A percentile compares a stretch with the other conserved stretches of the same genome.
phyloP scores from a whole-genome alignment of 2,888 invertebrate species.

The Helleia helle region DNA sequence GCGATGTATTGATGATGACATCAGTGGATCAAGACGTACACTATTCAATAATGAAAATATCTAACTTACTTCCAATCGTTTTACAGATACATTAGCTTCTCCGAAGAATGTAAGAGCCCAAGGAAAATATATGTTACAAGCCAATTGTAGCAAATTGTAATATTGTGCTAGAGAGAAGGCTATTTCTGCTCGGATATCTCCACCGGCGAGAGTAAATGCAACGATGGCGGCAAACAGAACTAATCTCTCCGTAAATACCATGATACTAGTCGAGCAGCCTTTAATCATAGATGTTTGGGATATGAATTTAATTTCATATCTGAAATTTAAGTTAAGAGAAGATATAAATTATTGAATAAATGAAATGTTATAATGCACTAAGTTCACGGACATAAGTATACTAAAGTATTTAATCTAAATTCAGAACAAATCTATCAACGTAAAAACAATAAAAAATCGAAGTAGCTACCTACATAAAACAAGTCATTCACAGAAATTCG shows the following conservation, averaged over 20 bases:
- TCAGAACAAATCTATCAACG: no score
- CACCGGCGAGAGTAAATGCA: slow-evolving; percentile 79
- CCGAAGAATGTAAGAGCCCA: slow-evolving; percentile 73
- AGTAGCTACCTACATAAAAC: no score
- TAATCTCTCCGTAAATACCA: slow-evolving; percentile 88
- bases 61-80: slow-evolving; percentile 74
- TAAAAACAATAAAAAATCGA: no score
- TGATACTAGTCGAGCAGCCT: slow-evolving; percentile 76
- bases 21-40: no score
- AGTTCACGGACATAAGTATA: no score
- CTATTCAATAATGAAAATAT: no score
- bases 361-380: no score
- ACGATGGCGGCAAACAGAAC: slow-evolving; percentile 86
- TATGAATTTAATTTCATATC: slow-evolving; percentile 79
- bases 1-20: no score
- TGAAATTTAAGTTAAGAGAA: no score
- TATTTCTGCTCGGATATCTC: slow-evolving; percentile 73
- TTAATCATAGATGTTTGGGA: slow-evolving; percentile 77
- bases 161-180: slow-evolving; percentile 85
- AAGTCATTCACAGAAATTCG: no score
- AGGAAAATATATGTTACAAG: slow-evolving; percentile 78
- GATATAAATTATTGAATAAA: no score
- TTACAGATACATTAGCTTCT: slow-evolving; percentile 76
- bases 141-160: slow-evolving; percentile 82
- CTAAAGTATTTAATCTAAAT: no score